Evolutionary conservation across 2,797 vertebrate species (phyloP).

Genomic region (Phataginus tricuspis): DNA sequence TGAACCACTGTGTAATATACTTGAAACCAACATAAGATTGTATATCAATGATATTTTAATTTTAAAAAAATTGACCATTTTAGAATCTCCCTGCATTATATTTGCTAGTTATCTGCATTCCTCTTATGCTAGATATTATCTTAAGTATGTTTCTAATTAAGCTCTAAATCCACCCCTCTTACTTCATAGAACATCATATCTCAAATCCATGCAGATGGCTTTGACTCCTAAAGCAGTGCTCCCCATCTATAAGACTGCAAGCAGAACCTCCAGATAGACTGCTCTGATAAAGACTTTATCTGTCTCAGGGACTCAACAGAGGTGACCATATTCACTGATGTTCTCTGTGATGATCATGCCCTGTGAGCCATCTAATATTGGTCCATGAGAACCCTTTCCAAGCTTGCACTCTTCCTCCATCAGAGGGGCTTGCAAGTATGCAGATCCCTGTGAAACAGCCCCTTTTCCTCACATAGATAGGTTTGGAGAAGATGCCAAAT

Average conservation of each 20-base stretch:
- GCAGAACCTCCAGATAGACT: rapidly evolving
- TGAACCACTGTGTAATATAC: no score
- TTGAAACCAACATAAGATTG: no score
- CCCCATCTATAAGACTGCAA: background rate
- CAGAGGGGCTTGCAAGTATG: background rate
- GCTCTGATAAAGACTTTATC: background rate
- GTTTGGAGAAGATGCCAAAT: conserved; percentile 14
- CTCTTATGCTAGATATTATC: background rate
- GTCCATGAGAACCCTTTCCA: background rate
- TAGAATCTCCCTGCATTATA: background rate
- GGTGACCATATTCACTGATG: rapidly evolving
- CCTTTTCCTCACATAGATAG: background rate
- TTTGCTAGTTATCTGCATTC: background rate
- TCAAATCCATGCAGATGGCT: background rate
- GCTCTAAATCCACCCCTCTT: background rate
- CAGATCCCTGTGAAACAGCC: background rate
- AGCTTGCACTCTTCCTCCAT: background rate
- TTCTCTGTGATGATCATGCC: background rate
- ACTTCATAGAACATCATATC: background rate
- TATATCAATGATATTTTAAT: no score
- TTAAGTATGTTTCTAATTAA: background rate
- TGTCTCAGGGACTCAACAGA: background rate
- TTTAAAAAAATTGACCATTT: background rate
- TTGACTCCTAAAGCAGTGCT: background rate
- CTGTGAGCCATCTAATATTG: background rate